A percentile compares a stretch with the other conserved stretches of the same genome.
Evolutionary conservation across 53 echinoderm and acorn worm species (phyloP).

Genomic region (Mesocentrotus franciscanus): DNA sequence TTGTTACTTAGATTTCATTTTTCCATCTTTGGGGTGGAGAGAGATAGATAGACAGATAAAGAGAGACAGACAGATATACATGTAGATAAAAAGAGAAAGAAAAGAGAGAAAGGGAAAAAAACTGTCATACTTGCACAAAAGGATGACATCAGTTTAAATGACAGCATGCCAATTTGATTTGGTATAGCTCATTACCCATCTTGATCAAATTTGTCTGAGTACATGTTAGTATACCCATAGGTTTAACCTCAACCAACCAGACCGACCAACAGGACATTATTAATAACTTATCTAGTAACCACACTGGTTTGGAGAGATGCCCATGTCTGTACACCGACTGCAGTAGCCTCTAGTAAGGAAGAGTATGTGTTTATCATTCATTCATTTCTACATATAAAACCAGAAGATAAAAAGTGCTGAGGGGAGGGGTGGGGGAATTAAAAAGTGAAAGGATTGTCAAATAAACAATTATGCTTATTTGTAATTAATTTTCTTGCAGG

Average conservation of each 20-base stretch:
- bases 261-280: conserved; percentile 42
- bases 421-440: too few relatives aligned
- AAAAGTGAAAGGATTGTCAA: too few relatives aligned
- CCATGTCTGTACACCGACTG: neutral
- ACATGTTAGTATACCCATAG: neutral
- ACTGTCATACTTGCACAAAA: neutral
- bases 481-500: too few relatives aligned
- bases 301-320: conserved; percentile 22
- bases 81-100: too few relatives aligned
- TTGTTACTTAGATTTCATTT: too few relatives aligned
- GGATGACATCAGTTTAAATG: conserved; percentile 18
- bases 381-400: neutral
- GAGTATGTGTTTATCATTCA: neutral
- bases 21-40: too few relatives aligned
- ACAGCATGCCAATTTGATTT: conserved; percentile 14
- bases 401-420: too few relatives aligned
- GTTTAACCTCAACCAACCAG: neutral
- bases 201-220: conserved; percentile 23
- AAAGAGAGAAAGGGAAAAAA: neutral
- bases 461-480: too few relatives aligned
- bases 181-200: conserved; percentile 25
- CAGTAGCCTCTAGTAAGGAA: neutral
- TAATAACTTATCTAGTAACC: conserved; percentile 37
- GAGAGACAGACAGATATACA: too few relatives aligned
- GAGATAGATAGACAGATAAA: too few relatives aligned